Conservation (phyloP, 2,888 invertebrate genomes). For the Isoperla grammatica region DNA sequence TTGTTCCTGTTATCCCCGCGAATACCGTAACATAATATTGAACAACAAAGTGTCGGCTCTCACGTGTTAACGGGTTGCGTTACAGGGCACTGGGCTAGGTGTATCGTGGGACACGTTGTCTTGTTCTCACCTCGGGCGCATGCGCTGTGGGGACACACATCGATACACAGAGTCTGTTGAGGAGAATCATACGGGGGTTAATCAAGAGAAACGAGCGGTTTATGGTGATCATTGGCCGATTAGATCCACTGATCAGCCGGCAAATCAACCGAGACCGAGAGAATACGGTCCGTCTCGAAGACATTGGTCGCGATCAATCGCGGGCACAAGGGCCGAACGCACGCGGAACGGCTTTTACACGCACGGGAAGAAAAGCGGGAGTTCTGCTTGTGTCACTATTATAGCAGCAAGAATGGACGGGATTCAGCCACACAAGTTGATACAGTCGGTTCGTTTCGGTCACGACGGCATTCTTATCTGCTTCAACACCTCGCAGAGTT, state of each 20-base stretch:
- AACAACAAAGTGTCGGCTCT: no score
- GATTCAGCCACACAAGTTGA: slow-evolving; percentile 8
- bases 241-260: slow-evolving; percentile 7
- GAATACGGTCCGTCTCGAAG: slow-evolving; percentile 3
- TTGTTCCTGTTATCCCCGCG: no score
- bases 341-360: neutral
- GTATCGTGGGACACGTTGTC: no score
- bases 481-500: no score
- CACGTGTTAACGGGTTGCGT: no score
- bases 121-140: no score
- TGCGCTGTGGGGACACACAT: no score
- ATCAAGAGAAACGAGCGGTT: no score
- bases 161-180: no score
- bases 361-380: neutral
- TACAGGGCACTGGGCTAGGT: no score
- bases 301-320: neutral
- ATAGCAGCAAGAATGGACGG: neutral
- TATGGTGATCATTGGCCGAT: neutral
- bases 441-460: neutral
- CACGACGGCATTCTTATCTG: neutral
- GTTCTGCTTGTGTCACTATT: slow-evolving; percentile 3
- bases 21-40: no score
- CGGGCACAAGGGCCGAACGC: neutral
- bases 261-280: slow-evolving; percentile 7
- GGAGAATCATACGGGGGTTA: no score